Base-by-base conservation (phyloP, 2,797 vertebrate genomes). In the Danio choprae region DNA sequence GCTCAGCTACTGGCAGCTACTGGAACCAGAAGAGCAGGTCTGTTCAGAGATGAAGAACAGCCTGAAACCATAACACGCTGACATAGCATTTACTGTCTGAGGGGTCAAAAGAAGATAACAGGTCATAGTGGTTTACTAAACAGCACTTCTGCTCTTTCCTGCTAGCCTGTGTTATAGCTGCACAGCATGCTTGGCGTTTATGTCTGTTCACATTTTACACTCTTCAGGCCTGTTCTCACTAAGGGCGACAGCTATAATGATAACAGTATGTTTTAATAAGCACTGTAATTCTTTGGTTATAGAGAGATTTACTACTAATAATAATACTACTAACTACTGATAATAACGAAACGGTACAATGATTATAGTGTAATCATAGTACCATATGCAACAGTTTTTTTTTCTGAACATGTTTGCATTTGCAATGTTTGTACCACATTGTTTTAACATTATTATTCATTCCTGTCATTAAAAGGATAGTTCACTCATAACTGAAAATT, bases 1-100 rank as follows among this genome's bases (percentile, higher is more conserved):
- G 75, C 87, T 81, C 71, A 74, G n/a, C 48, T 75, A 60, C 78
- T 65, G 76, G 62, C 76, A 68, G 64, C 79, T 84, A 86, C 88
- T 85, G 81, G 83, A 88, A 86, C 59, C 48, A 43, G 73, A 20
- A 76, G 62, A 58, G 43, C 38, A 59, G 18, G 46, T 29, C n/a
- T 16, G 4, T 51, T 59, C 44, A 60, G 15, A 79, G 20, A 13
- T 12, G 36, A 58, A 77, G 41, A 60, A 69, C 29, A 59, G 43
- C 22, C 7, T 15, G 51, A 77, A 67, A 77, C 51, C 51, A 56
- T n/a, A 76, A 29, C 56, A 50, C 46, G 51, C 29, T 50, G 43
- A 38, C 46, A 63, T 44, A 36, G 16, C 43, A 5, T 67, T 56
- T 55, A 15, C 9, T 20, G 56, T 67, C 20, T 8, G 13, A 67